Evolutionary conservation across 2,888 invertebrate species (phyloP).

Genomic region (Biston stratarius): DNA sequence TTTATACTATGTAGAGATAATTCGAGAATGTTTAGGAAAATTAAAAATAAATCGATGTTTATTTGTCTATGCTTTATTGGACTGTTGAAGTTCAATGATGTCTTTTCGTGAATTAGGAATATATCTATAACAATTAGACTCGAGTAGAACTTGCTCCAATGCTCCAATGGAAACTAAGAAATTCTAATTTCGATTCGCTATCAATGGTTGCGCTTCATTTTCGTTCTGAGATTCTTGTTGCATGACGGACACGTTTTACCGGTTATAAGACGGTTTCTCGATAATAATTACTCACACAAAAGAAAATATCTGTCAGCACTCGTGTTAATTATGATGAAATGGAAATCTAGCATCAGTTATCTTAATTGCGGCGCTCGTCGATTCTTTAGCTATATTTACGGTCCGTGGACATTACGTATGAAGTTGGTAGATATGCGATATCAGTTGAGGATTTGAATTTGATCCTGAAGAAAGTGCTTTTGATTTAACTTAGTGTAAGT

Average conservation of each 20-base stretch:
- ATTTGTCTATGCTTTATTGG: too few relatives aligned
- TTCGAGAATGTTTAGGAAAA: too few relatives aligned
- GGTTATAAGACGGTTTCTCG: conserved; percentile 48
- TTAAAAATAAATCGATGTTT: too few relatives aligned
- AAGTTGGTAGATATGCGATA: background rate
- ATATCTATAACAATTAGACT: conserved; percentile 19
- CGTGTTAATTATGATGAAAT: conserved; percentile 35
- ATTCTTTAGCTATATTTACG: background rate
- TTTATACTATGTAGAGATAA: too few relatives aligned
- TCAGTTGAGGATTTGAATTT: too few relatives aligned
- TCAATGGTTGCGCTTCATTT: conserved; percentile 45
- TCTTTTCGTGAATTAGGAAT: too few relatives aligned
- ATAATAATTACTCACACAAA: conserved; percentile 46
- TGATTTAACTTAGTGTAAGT: too few relatives aligned
- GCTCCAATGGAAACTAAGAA: conserved; percentile 40
- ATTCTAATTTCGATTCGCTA: conserved; percentile 42
- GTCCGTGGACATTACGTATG: background rate
- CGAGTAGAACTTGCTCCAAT: conserved; percentile 20
- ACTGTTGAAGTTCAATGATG: too few relatives aligned
- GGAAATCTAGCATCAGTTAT: conserved; percentile 27
- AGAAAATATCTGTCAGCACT: conserved; percentile 37
- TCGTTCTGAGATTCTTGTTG: conserved; percentile 52
- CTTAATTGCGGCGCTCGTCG: conserved; percentile 19
- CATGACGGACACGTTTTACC: conserved; percentile 59
- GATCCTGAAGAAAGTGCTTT: too few relatives aligned